Evolutionary conservation across 1,140 invertebrate species (phyloP).

Genomic region (Tribolium madens): DNA sequence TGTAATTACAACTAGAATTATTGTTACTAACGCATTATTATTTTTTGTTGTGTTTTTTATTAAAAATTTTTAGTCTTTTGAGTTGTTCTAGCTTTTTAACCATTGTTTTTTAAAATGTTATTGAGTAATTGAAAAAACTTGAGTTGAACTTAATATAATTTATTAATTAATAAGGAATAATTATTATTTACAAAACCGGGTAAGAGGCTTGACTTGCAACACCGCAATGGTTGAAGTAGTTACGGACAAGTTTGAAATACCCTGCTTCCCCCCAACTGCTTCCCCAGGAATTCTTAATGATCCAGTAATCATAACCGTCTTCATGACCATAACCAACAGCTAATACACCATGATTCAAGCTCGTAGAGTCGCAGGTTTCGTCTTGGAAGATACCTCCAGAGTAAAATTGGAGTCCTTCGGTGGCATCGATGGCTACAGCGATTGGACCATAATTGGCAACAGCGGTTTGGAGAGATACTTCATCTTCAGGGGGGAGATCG

Average conservation of each 20-base stretch:
- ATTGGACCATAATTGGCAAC: slow-evolving; percentile 90
- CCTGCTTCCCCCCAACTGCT: slow-evolving; percentile 72
- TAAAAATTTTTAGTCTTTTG: no score
- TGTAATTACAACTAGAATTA: no score
- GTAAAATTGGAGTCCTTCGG: slow-evolving; percentile 75
- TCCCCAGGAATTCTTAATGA: slow-evolving; percentile 69
- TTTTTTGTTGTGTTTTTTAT: no score
- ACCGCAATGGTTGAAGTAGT: slow-evolving; percentile 75
- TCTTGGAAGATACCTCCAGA: slow-evolving; percentile 63
- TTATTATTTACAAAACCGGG: slow-evolving; percentile 56
- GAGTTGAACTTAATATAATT: background rate
- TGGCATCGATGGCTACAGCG: slow-evolving; percentile 93
- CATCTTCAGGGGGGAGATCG: background rate
- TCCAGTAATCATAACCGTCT: slow-evolving; percentile 61
- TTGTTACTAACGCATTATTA: no score
- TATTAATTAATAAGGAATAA: background rate
- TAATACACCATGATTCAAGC: slow-evolving; percentile 67
- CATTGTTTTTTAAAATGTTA: no score
- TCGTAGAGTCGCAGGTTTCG: background rate
- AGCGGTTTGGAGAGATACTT: slow-evolving; percentile 74
- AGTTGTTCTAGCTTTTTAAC: no score
- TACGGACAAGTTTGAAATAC: slow-evolving; percentile 73
- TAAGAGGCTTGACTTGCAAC: slow-evolving; percentile 71
- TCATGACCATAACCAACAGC: slow-evolving; percentile 77
- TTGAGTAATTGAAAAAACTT: no score